Conservation (phyloP, 1,140 invertebrate species). For the Drosophila burlai region DNA sequence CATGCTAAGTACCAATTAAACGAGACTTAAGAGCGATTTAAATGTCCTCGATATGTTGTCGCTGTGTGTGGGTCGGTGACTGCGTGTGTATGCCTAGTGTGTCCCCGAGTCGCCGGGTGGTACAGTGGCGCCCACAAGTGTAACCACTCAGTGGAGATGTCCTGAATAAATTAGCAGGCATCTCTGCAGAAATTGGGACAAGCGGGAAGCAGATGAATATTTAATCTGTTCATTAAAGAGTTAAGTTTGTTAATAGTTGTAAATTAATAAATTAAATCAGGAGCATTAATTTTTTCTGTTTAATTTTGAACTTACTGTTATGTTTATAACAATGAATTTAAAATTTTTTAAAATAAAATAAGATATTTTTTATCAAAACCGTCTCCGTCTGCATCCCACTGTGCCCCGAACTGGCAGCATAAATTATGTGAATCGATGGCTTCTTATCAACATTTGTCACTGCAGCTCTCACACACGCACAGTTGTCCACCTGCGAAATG, state of each 20-base stretch:
- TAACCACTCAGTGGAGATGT: background rate
- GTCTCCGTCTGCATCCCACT: background rate
- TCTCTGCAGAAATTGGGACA: background rate
- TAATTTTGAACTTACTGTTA: too few species aligned
- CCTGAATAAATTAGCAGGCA: constrained; percentile 2
- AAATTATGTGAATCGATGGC: constrained; percentile 60
- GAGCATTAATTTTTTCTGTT: too few species aligned
- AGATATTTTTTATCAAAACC: background rate
- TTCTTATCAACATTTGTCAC: constrained; percentile 62
- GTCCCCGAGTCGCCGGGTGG: background rate
- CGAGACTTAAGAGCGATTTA: constrained; percentile 70
- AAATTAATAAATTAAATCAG: background rate
- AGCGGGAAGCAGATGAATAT: background rate
- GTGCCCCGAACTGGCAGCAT: constrained; percentile 24
- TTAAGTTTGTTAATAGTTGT: background rate
- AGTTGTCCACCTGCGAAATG: constrained; percentile 26
- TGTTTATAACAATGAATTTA: too few species aligned
- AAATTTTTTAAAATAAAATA: too few species aligned
- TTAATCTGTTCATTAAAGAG: background rate
- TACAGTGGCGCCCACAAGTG: constrained; percentile 16
- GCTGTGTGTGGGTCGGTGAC: constrained; percentile 1
- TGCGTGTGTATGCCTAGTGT: constrained; percentile 1
- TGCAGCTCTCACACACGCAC: constrained; percentile 14
- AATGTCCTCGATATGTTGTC: constrained; percentile 63
- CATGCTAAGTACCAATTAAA: constrained; percentile 79